Percentiles rank a stretch among this genome's conserved stretches.
phyloP scores from a whole-genome alignment of 2,888 invertebrate species.

The Agapostemon virescens region DNA sequence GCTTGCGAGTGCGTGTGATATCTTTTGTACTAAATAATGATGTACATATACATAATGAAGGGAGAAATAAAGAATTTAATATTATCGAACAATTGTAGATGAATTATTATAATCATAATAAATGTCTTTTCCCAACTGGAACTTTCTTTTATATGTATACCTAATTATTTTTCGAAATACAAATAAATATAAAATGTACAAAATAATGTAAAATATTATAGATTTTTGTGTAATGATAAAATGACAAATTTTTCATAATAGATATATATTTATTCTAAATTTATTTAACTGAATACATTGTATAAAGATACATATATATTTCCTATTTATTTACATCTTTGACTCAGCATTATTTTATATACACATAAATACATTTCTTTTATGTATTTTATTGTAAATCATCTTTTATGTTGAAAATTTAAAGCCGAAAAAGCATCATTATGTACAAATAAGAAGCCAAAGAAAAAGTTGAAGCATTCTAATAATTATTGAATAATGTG shows the following conservation, averaged over 20 bases:
- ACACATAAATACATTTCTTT: too few species aligned
- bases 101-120: neutral
- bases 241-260: neutral
- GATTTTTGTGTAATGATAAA: neutral
- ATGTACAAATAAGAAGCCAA: too few species aligned
- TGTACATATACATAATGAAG: conserved; percentile 63
- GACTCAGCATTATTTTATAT: too few species aligned
- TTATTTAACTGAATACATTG: too few species aligned
- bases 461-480: too few species aligned
- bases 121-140: neutral
- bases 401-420: too few species aligned
- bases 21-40: conserved; percentile 67
- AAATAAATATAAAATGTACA: neutral
- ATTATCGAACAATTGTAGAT: conserved; percentile 54
- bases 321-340: too few species aligned
- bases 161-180: neutral
- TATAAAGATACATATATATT: too few species aligned
- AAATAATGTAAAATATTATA: neutral
- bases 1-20: conserved; percentile 49
- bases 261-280: too few species aligned
- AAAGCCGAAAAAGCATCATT: too few species aligned
- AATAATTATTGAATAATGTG: too few species aligned
- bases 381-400: too few species aligned
- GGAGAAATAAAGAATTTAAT: conserved; percentile 67
- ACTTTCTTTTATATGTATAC: neutral